Evolutionary conservation across 2,113 vertebrate species (phyloP).

Genomic region (Sitta europaea): DNA sequence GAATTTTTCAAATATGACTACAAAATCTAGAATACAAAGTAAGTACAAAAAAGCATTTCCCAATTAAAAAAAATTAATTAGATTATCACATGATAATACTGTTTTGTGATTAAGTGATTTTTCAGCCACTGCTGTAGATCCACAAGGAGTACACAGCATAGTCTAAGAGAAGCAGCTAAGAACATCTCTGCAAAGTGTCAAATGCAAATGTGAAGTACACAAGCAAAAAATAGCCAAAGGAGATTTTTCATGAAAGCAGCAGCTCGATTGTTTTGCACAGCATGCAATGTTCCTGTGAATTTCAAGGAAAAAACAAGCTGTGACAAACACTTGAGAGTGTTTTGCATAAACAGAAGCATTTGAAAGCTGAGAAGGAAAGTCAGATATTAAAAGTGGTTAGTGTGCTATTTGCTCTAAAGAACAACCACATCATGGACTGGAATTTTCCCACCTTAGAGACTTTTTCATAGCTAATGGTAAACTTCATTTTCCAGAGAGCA

Average conservation of each 20-base stretch:
- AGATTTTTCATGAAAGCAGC: background rate
- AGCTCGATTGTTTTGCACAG: conserved; percentile 38
- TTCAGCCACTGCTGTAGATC: background rate
- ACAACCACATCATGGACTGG: background rate
- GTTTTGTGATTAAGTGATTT: background rate
- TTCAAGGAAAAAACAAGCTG: conserved; percentile 40
- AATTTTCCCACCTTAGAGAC: conserved; percentile 8
- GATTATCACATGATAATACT: background rate
- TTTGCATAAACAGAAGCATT: conserved; percentile 10
- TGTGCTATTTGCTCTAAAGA: background rate
- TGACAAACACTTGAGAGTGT: conserved; percentile 6
- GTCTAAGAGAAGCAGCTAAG: background rate
- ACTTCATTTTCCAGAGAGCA: background rate
- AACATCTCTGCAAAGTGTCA: background rate
- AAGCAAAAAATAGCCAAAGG: background rate
- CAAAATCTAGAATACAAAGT: background rate
- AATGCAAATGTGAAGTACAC: background rate
- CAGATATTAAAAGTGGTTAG: background rate
- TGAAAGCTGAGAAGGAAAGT: background rate
- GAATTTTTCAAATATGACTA: background rate
- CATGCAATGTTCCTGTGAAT: conserved; percentile 15
- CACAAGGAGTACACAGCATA: background rate
- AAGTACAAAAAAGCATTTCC: background rate
- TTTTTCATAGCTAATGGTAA: background rate
- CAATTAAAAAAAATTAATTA: background rate